Evolutionary conservation across 2,888 invertebrate genomes (phyloP), one percentile per base, ranked within the genome.

Genomic region (Drosophila pegasa): DNA sequence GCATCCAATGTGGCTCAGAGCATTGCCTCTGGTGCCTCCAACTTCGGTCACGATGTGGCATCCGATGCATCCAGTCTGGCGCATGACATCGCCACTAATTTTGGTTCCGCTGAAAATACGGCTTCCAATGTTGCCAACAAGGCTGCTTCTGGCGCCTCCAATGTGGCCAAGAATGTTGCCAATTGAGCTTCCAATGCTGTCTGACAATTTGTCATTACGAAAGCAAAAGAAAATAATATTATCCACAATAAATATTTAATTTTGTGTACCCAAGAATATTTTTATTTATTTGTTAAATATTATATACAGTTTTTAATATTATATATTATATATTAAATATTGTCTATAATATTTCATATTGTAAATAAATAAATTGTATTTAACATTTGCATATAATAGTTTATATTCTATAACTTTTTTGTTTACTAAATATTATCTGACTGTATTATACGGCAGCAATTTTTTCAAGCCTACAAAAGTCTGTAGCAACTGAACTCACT

Each of bases 31-130:
- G 40, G 35, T 20, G 14, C 27, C 8, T 29, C 43, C 0, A 54
- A 55, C 9, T 38, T 48, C 3, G 69, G 61, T 1, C 31, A 52
- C 1, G 45, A 54, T 31, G 45, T 65, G 8, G 74, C 56, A 2
- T 48, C 29, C 8, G 56, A 25, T n/a, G 75, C 56, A 10, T 57
- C 51, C 6, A 61, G 38, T n/a, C 37, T 51, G 0, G 52, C 27
- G 2, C 41, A 41, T 1, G 22, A 40, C 6, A 31, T 59, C 4
- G 22, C 54, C 2, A 45, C 10, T 4, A 50, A 12, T 10, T 25
- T 45, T 1, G 10, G 10, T 16, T 45, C 43, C 6, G 25, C 2
- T 7, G 14, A 50, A 2, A 43, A 14, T 7, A 18, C 40, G 5
- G 55, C 76, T 0, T 38, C 51, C 16, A 37, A 72, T 27, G 50